phyloP scores from a whole-genome alignment of 2,888 invertebrate species.

The Drosophila kokeensis region DNA sequence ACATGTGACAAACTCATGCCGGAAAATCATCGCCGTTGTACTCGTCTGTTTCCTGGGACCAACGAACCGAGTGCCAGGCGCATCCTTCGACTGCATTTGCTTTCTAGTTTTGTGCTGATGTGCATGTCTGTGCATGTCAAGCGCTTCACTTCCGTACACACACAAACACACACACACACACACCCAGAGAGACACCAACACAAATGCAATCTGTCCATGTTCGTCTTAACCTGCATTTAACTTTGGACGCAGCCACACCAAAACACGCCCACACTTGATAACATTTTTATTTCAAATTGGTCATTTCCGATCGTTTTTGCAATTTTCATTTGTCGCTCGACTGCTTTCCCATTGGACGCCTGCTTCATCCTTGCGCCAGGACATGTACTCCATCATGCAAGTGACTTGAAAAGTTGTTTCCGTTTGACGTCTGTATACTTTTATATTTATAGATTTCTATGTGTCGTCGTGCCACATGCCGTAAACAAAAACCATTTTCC shows the following conservation, averaged over 20 bases:
- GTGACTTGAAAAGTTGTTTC: constrained; percentile 68
- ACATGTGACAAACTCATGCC: constrained; percentile 56
- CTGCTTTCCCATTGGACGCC: constrained; percentile 37
- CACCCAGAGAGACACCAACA: constrained; percentile 5
- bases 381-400: constrained; percentile 68
- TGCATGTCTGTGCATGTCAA: constrained; percentile 63
- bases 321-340: constrained; percentile 72
- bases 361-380: constrained; percentile 14
- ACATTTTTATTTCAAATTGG: constrained; percentile 81
- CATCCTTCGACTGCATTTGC: constrained; percentile 39
- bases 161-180: constrained; percentile 2
- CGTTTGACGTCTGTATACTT: constrained; percentile 61
- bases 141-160: constrained; percentile 52
- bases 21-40: constrained; percentile 30
- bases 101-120: constrained; percentile 26
- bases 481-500: constrained; percentile 74
- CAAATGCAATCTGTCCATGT: constrained; percentile 4
- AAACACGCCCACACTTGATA: constrained; percentile 33
- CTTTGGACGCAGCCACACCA: constrained; percentile 25
- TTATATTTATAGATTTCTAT: constrained; percentile 27
- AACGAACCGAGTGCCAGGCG: constrained; percentile 38
- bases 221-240: constrained; percentile 48
- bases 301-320: constrained; percentile 80
- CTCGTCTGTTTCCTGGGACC: constrained; percentile 25
- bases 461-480: constrained; percentile 12